These are phyloP conservation scores for Henicopernis longicauda DNA, from an alignment of 2,113 vertebrate species.

Conservation along the genomic window DNA sequence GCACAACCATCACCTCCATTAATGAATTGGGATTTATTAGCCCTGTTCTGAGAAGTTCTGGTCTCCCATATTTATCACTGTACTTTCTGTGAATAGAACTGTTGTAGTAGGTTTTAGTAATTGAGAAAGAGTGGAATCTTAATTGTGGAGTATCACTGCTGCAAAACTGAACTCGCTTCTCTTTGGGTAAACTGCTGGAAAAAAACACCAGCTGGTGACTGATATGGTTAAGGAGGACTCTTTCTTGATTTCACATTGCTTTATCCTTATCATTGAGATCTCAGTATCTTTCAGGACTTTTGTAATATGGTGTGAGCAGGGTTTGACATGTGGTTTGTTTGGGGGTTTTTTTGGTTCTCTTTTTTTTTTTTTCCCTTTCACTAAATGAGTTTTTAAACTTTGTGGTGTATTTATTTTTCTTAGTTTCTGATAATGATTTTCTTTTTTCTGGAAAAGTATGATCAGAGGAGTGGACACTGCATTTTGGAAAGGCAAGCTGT, in stretches of 20 bases:
- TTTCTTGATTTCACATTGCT: neutral
- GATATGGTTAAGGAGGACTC: neutral
- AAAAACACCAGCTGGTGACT: neutral
- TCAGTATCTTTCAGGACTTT: neutral
- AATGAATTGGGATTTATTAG: neutral
- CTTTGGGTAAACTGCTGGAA: neutral
- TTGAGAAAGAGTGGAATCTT: neutral
- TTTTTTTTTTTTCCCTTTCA: neutral
- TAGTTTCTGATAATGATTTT: neutral
- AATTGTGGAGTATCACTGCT: neutral
- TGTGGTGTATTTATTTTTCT: neutral
- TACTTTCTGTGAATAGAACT: neutral
- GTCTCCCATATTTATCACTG: neutral
- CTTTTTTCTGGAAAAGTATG: neutral
- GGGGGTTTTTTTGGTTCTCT: neutral
- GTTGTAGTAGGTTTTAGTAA: neutral
- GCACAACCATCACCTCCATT: neutral
- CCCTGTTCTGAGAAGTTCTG: neutral
- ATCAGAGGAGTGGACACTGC: neutral
- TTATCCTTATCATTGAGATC: neutral
- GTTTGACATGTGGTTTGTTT: neutral
- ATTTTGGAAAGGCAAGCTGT: neutral
- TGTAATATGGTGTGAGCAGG: neutral
- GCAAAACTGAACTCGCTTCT: neutral
- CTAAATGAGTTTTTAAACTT: neutral